A percentile compares a stretch with the other conserved stretches of the same genome.
phyloP scores from a whole-genome alignment of 2,113 vertebrate species.

The Fukomys damarensis region DNA sequence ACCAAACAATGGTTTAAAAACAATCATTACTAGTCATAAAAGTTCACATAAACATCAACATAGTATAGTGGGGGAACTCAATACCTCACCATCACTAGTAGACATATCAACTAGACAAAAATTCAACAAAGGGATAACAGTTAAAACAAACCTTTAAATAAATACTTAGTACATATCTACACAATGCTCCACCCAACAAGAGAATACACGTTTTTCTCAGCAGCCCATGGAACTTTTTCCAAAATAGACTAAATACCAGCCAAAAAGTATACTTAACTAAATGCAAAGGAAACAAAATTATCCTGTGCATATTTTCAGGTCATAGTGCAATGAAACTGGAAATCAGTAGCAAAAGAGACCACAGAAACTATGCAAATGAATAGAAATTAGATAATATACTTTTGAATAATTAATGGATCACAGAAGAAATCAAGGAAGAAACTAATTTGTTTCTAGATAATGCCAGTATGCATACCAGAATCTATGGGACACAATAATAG shows the following conservation, averaged over 20 bases:
- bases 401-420: not conserved
- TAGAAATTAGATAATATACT: not conserved
- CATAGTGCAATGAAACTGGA: not conserved
- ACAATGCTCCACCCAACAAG: not conserved
- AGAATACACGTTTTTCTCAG: not conserved
- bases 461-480: not conserved
- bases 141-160: not conserved
- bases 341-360: not conserved
- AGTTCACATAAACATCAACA: not conserved
- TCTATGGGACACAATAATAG: not conserved
- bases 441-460: not conserved
- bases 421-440: not conserved
- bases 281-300: not conserved
- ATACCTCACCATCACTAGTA: not conserved
- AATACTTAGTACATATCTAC: not conserved
- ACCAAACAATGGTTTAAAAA: not conserved
- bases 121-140: not conserved
- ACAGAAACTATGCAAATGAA: not conserved
- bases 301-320: not conserved
- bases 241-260: not conserved
- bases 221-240: not conserved
- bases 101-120: not conserved
- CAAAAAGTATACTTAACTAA: not conserved
- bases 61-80: not conserved
- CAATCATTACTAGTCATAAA: not conserved